Percentiles rank a stretch among this genome's conserved stretches.
Conservation (phyloP, 2,888 invertebrate species). For the Campopleginae sp. region DNA sequence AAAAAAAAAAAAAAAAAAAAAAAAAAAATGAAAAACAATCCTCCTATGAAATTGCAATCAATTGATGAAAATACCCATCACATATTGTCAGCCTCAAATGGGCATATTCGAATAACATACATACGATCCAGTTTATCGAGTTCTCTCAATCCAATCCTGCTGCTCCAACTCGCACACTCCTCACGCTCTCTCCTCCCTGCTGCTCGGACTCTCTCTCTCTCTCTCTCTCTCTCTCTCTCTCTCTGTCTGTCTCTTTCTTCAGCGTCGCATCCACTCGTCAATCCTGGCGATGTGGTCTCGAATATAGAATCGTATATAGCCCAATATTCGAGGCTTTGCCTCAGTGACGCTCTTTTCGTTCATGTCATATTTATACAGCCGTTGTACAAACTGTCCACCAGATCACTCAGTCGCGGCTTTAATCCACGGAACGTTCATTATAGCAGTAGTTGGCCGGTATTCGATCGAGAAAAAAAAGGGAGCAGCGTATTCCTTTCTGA, state of each 20-base stretch:
- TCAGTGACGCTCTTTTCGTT: conserved; percentile 33
- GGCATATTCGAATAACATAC: conserved; percentile 15
- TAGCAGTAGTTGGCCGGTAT: background rate
- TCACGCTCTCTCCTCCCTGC: background rate
- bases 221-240: background rate
- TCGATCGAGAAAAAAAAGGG: conserved; percentile 4
- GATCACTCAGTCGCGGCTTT: conserved; percentile 20
- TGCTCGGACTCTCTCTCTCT: background rate
- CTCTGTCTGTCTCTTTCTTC: background rate
- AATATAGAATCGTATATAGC: background rate
- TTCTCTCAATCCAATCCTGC: conserved; percentile 26
- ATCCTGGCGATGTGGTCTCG: conserved; percentile 10
- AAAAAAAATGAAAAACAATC: background rate
- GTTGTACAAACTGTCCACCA: conserved; percentile 30
- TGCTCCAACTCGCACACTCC: background rate
- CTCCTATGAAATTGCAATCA: background rate
- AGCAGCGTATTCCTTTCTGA: conserved; percentile 55
- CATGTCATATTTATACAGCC: conserved; percentile 40
- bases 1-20: too few relatives aligned
- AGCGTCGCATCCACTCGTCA: background rate
- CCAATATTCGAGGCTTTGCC: conserved; percentile 11
- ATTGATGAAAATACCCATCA: conserved; percentile 30
- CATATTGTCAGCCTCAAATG: conserved; percentile 15
- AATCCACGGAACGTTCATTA: conserved; percentile 49
- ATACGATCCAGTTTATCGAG: conserved; percentile 28